Conservation (phyloP, 2,797 vertebrate genomes). For the Girardinus metallicus region DNA sequence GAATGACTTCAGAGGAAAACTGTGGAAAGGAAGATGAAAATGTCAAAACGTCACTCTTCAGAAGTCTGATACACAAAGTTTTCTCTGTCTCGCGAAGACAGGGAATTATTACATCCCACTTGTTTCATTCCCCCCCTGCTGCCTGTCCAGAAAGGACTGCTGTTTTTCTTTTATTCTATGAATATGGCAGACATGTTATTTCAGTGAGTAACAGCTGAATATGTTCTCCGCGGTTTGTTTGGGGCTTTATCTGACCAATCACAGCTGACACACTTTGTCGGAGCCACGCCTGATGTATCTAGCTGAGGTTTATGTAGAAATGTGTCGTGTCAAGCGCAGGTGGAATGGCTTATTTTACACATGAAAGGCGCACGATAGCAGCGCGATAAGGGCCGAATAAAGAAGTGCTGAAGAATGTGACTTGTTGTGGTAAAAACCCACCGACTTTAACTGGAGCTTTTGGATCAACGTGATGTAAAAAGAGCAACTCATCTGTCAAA, state of each 20-base stretch:
- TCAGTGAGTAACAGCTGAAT: slow-evolving; percentile 42
- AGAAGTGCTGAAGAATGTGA: slow-evolving; percentile 22
- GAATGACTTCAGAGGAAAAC: slow-evolving; percentile 69
- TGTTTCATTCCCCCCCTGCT: slow-evolving; percentile 27
- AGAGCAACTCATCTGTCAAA: not conserved
- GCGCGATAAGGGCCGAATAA: slow-evolving; percentile 41
- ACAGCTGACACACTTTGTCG: slow-evolving; percentile 43
- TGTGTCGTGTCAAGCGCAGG: slow-evolving; percentile 42
- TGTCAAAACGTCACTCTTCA: slow-evolving; percentile 72
- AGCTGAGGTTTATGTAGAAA: slow-evolving; percentile 27
- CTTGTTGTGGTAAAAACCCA: not conserved
- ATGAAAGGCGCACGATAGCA: slow-evolving; percentile 41
- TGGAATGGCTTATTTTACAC: slow-evolving; percentile 59
- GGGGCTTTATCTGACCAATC: slow-evolving; percentile 54
- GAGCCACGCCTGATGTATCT: slow-evolving; percentile 48
- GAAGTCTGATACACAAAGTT: slow-evolving; percentile 71
- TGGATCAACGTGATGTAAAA: not conserved
- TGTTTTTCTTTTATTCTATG: slow-evolving; percentile 19
- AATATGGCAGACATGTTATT: slow-evolving; percentile 53
- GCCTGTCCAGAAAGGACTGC: slow-evolving; percentile 23
- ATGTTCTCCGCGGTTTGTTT: slow-evolving; percentile 20
- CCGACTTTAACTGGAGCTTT: slow-evolving; percentile 3
- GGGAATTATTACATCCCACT: slow-evolving; percentile 49
- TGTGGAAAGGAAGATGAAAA: slow-evolving; percentile 68
- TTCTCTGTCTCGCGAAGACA: slow-evolving; percentile 39